Percentiles rank a stretch among this genome's conserved stretches.
Conservation (phyloP, 2,113 vertebrate species). For the Pitta sordida region DNA sequence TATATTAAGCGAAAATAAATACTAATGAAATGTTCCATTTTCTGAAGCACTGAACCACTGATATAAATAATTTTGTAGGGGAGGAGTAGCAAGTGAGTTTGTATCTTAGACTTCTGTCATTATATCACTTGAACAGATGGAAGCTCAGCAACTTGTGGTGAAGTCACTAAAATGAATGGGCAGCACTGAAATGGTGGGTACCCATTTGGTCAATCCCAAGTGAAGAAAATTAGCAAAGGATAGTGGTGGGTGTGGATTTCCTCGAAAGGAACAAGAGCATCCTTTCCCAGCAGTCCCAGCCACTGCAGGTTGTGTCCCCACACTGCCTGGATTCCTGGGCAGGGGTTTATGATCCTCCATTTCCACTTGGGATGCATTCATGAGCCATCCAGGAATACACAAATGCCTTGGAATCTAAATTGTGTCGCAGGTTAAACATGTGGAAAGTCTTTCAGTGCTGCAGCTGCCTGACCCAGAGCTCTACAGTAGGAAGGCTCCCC, state of each 20-base stretch:
- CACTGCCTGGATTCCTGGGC: rapidly evolving
- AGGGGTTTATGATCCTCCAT: background rate
- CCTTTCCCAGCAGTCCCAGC: background rate
- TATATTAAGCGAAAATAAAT: background rate
- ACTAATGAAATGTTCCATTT: background rate
- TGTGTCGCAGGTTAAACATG: rapidly evolving
- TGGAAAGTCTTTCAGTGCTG: background rate
- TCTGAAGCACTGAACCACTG: background rate
- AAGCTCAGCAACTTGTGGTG: constrained; percentile 19
- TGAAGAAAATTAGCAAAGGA: background rate
- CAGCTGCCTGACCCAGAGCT: background rate
- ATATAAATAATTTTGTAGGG: background rate
- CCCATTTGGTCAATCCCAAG: background rate
- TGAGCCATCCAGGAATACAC: background rate
- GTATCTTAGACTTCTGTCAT: background rate
- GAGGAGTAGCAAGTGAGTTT: background rate
- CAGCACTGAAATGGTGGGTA: background rate
- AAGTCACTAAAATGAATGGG: background rate
- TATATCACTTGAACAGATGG: background rate
- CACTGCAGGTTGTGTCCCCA: background rate
- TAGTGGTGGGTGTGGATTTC: background rate
- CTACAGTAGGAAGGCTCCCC: background rate
- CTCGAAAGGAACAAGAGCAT: background rate
- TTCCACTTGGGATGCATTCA: background rate
- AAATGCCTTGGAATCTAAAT: background rate